Percentiles rank a stretch among this genome's conserved stretches.
Conservation (phyloP, 2,113 vertebrate species). For the Cepphus grylle region DNA sequence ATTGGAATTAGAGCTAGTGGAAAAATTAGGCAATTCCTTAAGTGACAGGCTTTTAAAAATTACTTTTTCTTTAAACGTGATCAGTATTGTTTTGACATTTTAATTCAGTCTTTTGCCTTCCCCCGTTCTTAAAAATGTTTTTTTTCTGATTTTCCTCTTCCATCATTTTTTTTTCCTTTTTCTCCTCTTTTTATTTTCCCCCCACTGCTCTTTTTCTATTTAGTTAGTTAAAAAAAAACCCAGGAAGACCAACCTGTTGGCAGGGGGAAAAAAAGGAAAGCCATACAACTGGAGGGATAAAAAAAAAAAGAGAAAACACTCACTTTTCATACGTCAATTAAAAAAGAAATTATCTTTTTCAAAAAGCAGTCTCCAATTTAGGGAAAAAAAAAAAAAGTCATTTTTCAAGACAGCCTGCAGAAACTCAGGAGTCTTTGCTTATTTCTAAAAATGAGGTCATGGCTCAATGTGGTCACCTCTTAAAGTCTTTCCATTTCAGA, state of each 20-base stretch:
- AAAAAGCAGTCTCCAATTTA: background rate
- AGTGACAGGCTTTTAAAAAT: background rate
- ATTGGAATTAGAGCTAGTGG: background rate
- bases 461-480: background rate
- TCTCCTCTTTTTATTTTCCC: background rate
- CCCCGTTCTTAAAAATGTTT: fast-evolving
- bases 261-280: background rate
- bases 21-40: background rate
- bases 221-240: background rate
- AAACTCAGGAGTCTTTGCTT: background rate
- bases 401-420: background rate
- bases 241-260: background rate
- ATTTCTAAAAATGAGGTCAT: background rate
- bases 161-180: background rate
- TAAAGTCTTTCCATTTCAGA: background rate
- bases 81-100: background rate
- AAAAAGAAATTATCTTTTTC: background rate
- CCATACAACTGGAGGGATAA: background rate
- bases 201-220: background rate
- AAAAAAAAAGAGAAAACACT: background rate
- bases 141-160: background rate
- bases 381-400: no score
- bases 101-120: background rate
- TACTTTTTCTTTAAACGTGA: background rate
- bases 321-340: background rate